These are phyloP conservation scores for Hippasteria phrygiana DNA, from an alignment of 53 echinoderm and acorn worm species.

Conservation along the genomic window DNA sequence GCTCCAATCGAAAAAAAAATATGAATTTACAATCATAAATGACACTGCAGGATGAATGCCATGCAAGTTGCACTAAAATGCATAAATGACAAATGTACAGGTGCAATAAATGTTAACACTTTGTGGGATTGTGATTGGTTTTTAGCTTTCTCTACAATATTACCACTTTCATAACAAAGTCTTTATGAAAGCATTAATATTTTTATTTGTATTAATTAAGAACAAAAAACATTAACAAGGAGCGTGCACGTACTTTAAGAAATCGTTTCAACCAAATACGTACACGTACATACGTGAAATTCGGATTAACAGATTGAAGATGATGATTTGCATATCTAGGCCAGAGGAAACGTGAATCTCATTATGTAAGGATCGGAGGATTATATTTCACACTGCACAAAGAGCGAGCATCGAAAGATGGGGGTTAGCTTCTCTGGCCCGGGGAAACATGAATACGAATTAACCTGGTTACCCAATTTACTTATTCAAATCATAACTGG, in stretches of 20 bases:
- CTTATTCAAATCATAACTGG: background rate
- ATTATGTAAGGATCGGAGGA: slow-evolving; percentile 9
- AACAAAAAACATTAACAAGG: no score
- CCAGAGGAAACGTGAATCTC: slow-evolving; percentile 25
- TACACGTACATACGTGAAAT: background rate
- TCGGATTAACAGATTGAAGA: background rate
- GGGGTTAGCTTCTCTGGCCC: background rate
- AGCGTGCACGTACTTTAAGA: background rate
- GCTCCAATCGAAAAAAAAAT: no score
- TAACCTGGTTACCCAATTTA: slow-evolving; percentile 44
- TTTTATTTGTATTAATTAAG: no score
- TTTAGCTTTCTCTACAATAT: no score
- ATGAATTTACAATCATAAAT: no score
- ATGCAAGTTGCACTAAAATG: no score
- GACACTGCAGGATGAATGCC: no score
- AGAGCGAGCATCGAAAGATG: background rate
- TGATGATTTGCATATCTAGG: slow-evolving; percentile 49
- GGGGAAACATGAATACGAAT: slow-evolving; percentile 9
- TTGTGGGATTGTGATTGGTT: no score
- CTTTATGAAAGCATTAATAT: no score
- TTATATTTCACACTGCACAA: slow-evolving; percentile 51
- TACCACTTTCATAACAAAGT: no score
- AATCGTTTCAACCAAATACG: background rate
- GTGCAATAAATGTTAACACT: no score
- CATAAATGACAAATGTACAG: no score